Conservation (phyloP, 1,140 invertebrate species). For the Drosophila parvula region DNA sequence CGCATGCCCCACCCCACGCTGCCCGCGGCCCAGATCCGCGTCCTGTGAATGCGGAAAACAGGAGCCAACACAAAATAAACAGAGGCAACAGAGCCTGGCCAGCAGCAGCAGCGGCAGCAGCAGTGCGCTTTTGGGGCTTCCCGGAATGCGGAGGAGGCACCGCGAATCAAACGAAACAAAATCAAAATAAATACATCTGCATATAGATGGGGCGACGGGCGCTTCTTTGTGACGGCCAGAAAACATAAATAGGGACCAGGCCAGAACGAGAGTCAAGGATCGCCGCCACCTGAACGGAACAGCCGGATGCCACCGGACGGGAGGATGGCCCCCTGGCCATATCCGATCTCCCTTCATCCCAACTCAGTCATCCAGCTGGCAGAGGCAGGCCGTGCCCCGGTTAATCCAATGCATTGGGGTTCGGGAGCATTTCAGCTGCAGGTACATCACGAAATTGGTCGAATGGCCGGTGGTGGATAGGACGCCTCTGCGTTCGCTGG, state of each 20-base stretch:
- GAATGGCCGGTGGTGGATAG: slow-evolving; percentile 94
- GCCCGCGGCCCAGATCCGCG: slow-evolving; percentile 11
- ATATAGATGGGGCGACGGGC: slow-evolving; percentile 33
- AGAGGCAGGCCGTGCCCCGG: slow-evolving; percentile 91
- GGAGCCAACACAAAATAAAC: slow-evolving; percentile 60
- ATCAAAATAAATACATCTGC: slow-evolving; percentile 57
- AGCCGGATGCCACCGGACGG: slow-evolving; percentile 2
- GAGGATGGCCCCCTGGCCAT: slow-evolving; percentile 21
- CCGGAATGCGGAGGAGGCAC: slow-evolving; percentile 20
- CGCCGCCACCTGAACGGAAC: slow-evolving; percentile 34
- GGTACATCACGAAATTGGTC: slow-evolving; percentile 94
- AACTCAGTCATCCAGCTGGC: slow-evolving; percentile 89
- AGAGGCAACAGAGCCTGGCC: slow-evolving; percentile 9
- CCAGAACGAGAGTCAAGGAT: slow-evolving; percentile 2
- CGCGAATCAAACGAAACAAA: slow-evolving; percentile 44
- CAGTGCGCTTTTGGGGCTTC: slow-evolving; percentile 55
- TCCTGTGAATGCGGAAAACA: slow-evolving; percentile 40
- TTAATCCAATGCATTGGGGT: slow-evolving; percentile 94
- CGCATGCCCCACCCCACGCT: slow-evolving; percentile 1
- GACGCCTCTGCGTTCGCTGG: slow-evolving; percentile 90
- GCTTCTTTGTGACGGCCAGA: slow-evolving; percentile 23
- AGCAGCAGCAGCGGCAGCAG: not conserved
- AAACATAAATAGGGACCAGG: not conserved
- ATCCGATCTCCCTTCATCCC: slow-evolving; percentile 46
- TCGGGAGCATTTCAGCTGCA: slow-evolving; percentile 88